These are phyloP conservation scores for Merluccius polli DNA, from an alignment of 2,797 vertebrate species.

Conservation along the genomic window DNA sequence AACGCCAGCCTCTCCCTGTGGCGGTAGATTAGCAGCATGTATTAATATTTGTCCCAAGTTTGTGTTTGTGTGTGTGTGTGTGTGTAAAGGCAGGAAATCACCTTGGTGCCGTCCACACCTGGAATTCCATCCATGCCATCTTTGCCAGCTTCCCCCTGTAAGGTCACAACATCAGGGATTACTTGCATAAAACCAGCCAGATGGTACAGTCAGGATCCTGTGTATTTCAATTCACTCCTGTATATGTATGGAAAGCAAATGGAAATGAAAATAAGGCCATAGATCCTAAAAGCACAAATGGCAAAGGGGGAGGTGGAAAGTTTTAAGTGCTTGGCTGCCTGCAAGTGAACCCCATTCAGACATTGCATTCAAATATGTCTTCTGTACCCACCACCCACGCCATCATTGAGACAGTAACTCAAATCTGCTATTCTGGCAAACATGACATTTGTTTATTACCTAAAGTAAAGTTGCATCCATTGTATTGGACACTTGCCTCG, in stretches of 20 bases:
- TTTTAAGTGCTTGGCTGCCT: not conserved
- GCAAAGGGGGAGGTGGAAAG: not conserved
- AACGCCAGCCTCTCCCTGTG: slow-evolving; percentile 71
- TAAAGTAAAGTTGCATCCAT: not conserved
- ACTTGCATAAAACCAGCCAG: not conserved
- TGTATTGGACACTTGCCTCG: not conserved
- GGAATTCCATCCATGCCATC: slow-evolving; percentile 66
- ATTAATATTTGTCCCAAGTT: not conserved
- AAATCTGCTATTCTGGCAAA: not conserved
- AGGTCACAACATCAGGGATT: slow-evolving; percentile 21
- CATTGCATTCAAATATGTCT: not conserved
- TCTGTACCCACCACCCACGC: not conserved
- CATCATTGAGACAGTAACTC: not conserved
- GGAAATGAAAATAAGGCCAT: not conserved
- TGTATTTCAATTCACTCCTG: not conserved
- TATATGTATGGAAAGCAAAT: not conserved
- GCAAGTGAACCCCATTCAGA: not conserved
- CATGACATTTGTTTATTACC: not conserved
- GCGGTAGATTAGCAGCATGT: slow-evolving; percentile 24
- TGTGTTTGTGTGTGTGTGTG: not conserved
- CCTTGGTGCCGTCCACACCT: slow-evolving; percentile 70
- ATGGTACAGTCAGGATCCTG: not conserved
- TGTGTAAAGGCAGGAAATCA: slow-evolving; percentile 25
- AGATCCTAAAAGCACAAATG: not conserved
- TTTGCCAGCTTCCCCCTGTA: slow-evolving; percentile 67